Evolutionary conservation across 2,888 invertebrate genomes (phyloP).

Genomic region (Helicoverpa assulta): DNA sequence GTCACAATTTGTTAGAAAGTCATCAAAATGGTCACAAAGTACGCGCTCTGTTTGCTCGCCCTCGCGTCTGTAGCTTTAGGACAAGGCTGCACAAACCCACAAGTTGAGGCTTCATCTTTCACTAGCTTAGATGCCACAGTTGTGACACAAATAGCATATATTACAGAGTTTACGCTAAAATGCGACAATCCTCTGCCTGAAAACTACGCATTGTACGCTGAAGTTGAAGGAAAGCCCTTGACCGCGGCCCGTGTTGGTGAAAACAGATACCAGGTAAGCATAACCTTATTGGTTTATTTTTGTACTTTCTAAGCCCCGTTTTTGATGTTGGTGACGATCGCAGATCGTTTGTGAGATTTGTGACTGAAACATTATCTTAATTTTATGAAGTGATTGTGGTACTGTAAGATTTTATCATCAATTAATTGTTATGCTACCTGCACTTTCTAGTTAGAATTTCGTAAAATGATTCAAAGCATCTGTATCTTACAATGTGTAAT

Average conservation of each 20-base stretch:
- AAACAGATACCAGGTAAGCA: conserved; percentile 95
- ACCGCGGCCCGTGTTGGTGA: conserved; percentile 95
- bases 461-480: too few relatives aligned
- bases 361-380: neutral
- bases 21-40: conserved; percentile 86
- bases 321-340: conserved; percentile 1
- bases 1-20: conserved; percentile 68
- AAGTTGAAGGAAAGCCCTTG: conserved; percentile 95
- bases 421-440: too few relatives aligned
- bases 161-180: conserved; percentile 96
- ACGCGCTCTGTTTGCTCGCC: conserved; percentile 73
- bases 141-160: conserved; percentile 96
- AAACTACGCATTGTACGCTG: conserved; percentile 95
- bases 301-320: conserved; percentile 7
- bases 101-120: conserved; percentile 94
- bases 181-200: conserved; percentile 92
- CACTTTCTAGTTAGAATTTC: too few relatives aligned
- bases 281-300: conserved; percentile 28
- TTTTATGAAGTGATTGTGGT: neutral
- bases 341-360: neutral
- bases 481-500: too few relatives aligned
- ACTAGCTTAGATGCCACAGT: conserved; percentile 98
- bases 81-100: conserved; percentile 89
- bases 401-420: too few relatives aligned
- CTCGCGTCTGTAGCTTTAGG: conserved; percentile 74